phyloP scores from a whole-genome alignment of 1,140 invertebrate genomes.

The Oppia nitens region DNA sequence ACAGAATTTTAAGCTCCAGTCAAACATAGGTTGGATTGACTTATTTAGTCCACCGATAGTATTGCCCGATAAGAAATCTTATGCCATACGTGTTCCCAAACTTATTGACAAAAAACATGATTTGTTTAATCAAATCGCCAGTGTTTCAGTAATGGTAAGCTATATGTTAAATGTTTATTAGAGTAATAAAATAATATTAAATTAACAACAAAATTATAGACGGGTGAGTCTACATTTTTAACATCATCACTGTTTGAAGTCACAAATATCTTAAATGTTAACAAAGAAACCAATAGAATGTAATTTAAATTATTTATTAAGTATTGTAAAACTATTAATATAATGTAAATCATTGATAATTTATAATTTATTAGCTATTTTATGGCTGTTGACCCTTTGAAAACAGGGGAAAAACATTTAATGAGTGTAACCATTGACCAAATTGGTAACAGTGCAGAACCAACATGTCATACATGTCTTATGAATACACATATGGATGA shows the following conservation, averaged over 20 bases:
- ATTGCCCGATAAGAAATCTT: not conserved
- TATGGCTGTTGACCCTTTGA: slow-evolving; percentile 55
- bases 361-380: slow-evolving; percentile 48
- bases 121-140: slow-evolving; percentile 1
- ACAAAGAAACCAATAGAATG: slow-evolving; percentile 44
- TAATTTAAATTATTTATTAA: slow-evolving; percentile 31
- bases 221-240: slow-evolving; percentile 32
- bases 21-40: slow-evolving; percentile 4
- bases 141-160: not conserved
- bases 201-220: not conserved
- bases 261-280: slow-evolving; percentile 56
- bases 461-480: slow-evolving; percentile 35
- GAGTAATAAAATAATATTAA: not conserved
- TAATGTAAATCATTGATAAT: not conserved
- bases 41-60: not conserved
- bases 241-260: slow-evolving; percentile 58
- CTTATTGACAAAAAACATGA: not conserved
- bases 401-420: slow-evolving; percentile 57
- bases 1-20: not conserved
- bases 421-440: slow-evolving; percentile 3
- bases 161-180: no score
- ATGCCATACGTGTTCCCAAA: not conserved
- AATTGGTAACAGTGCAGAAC: not conserved
- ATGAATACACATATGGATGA: slow-evolving; percentile 6
- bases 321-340: not conserved